Conservation (phyloP, 2,888 invertebrate genomes). For the Cacoxenus indagator region DNA sequence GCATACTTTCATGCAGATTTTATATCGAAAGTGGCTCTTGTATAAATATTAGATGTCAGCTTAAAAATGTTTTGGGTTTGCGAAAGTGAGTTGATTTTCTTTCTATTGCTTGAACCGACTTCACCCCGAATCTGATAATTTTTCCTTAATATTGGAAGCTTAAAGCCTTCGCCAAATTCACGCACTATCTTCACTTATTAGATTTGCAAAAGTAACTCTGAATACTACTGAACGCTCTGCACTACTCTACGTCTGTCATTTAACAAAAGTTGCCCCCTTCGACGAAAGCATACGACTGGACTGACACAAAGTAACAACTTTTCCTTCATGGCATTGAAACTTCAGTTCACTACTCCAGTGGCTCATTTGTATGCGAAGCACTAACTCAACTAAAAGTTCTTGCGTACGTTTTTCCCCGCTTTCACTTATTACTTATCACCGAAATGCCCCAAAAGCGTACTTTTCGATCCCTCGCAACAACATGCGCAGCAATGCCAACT, state of each 20-base stretch:
- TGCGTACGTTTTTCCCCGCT: slow-evolving; percentile 36
- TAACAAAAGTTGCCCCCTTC: neutral
- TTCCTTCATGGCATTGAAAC: neutral
- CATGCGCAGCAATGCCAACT: neutral
- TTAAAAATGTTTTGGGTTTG: too few species aligned
- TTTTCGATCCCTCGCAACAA: neutral
- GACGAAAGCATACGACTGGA: neutral
- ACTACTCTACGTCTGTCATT: neutral
- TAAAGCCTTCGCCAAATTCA: too few species aligned
- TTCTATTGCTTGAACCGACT: too few species aligned
- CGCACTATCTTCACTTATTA: too few species aligned
- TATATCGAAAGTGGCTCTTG: too few species aligned
- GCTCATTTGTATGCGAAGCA: slow-evolving; percentile 63
- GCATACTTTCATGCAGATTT: too few species aligned
- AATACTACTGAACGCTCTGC: neutral
- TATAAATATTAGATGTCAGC: too few species aligned
- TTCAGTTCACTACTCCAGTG: neutral
- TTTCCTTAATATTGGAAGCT: too few species aligned
- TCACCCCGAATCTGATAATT: too few species aligned
- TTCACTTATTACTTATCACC: slow-evolving; percentile 64
- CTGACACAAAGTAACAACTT: slow-evolving; percentile 25
- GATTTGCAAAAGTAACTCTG: neutral
- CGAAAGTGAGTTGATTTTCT: too few species aligned
- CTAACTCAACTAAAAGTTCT: slow-evolving; percentile 57
- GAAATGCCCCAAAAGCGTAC: slow-evolving; percentile 9